These are phyloP conservation scores for Ophion ellenae DNA, from an alignment of 2,888 invertebrate genomes.

Conservation along the genomic window DNA sequence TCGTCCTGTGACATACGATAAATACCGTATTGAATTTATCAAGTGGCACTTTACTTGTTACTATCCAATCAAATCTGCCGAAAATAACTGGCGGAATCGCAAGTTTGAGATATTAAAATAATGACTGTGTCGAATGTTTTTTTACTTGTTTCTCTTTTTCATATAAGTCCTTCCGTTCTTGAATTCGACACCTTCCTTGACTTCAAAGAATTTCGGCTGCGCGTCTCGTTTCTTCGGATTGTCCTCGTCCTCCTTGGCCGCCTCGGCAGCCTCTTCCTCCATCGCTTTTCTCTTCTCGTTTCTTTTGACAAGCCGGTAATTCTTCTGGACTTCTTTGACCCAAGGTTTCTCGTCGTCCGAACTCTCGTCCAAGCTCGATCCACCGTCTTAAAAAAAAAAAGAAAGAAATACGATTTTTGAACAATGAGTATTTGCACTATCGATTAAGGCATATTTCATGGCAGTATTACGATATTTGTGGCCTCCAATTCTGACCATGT, in stretches of 20 bases:
- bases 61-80: background rate
- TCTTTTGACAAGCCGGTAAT: constrained; percentile 88
- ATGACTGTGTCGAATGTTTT: background rate
- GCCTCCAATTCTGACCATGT: too few relatives aligned
- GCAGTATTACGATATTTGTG: too few relatives aligned
- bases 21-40: background rate
- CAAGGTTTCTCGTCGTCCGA: constrained; percentile 93
- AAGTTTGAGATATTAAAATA: background rate
- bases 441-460: background rate
- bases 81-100: background rate
- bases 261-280: constrained; percentile 71
- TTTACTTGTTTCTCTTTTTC: constrained; percentile 85
- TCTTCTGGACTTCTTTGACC: constrained; percentile 92
- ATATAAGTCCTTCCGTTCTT: constrained; percentile 82
- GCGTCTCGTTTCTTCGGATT: constrained; percentile 67
- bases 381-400: constrained; percentile 67
- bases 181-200: constrained; percentile 87
- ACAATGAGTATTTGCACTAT: background rate
- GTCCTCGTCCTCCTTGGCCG: constrained; percentile 69
- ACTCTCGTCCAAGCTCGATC: constrained; percentile 83
- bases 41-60: background rate
- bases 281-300: constrained; percentile 83
- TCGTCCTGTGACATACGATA: constrained; percentile 85
- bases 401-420: background rate
- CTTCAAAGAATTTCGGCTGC: constrained; percentile 86